Evolutionary conservation across 92 coral and sea anemone species (phyloP), one percentile per base, ranked within the genome.

Genomic region (Phenganax marumi): DNA sequence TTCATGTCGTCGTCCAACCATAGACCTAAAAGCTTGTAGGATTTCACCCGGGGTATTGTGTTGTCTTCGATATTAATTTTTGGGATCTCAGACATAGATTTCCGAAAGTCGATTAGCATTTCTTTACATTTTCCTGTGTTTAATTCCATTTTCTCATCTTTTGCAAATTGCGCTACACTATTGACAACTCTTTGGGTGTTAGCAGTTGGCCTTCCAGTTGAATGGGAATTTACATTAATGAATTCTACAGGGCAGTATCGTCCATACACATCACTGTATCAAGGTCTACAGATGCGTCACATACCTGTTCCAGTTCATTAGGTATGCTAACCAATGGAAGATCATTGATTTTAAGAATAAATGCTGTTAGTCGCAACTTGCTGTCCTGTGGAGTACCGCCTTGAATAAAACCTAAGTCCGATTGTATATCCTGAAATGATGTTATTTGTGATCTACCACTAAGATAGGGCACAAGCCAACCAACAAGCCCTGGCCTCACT

Each of bases 31-130:
- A 66, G 14, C 17, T 66, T 66, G 46, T 66, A 66, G 3, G 46
- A 66, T 23, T 39, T 23, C 21, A 66, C 73, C 10, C 50, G 12
- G 12, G 50, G 12, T 16, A 66, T 3, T 3, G 8, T 16, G 14
- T 66, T 23, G 12, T 23, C 46, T 3, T 16, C 73, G 23, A 16
- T 8, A 66, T 17, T 62, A 17, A 66, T 16, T 23, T 3, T 13
- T 8, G 73, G 50, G 10, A 66, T 66, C 12, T 23, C 73, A 4
- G 73, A n/a, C 23, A n/a, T 11, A 66, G 2, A n/a, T 39, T 23
- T 66, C 33, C 73, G 43, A 39, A 66, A 66, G 46, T 66, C 46
- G 12, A 66, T 66, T 66, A 23, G 8, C 73, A 66, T 66, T 66
- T 66, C 73, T 43, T 66, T 66, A 16, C 73, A 66, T 14, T 66